Conservation (phyloP, 2,888 invertebrate genomes). For the Hirtodrosophila duncani region DNA sequence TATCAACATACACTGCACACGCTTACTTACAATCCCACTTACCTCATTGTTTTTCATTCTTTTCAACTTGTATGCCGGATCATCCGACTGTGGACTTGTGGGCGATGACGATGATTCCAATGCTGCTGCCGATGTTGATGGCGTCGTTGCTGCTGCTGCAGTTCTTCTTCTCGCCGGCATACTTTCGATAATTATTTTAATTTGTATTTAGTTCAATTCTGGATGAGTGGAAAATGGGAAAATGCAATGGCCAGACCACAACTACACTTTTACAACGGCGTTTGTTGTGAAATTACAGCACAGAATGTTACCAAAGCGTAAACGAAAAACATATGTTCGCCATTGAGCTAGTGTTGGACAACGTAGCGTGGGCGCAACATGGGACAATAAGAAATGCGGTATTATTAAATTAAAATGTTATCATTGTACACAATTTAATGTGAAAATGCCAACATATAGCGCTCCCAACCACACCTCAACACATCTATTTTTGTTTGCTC, state of each 20-base stretch:
- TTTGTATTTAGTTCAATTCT: slow-evolving; percentile 62
- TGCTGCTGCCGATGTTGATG: slow-evolving; percentile 22
- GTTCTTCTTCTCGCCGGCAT: slow-evolving; percentile 77
- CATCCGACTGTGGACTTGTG: slow-evolving; percentile 61
- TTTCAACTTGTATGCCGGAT: slow-evolving; percentile 74
- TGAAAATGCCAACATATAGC: slow-evolving; percentile 14
- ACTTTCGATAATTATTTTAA: slow-evolving; percentile 70
- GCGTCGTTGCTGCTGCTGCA: slow-evolving; percentile 45
- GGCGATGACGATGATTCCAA: too few relatives aligned
- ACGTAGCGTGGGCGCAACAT: slow-evolving; percentile 10
- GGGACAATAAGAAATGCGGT: slow-evolving; percentile 38
- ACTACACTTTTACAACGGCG: slow-evolving; percentile 12
- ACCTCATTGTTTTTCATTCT: slow-evolving; percentile 77
- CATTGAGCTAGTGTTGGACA: slow-evolving; percentile 42
- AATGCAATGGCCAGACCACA: slow-evolving; percentile 43
- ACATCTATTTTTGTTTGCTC: slow-evolving; percentile 49
- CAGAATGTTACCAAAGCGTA: slow-evolving; percentile 56
- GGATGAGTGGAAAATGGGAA: slow-evolving; percentile 7
- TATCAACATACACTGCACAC: too few relatives aligned
- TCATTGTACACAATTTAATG: slow-evolving; percentile 22
- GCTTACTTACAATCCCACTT: slow-evolving; percentile 17
- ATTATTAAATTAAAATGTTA: slow-evolving; percentile 37
- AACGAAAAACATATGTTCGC: slow-evolving; percentile 51
- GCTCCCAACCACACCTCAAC: slow-evolving; percentile 2
- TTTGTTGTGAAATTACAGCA: slow-evolving; percentile 62